These are phyloP conservation scores for Psephotus haematonotus DNA, from an alignment of 2,113 vertebrate species.

Conservation along the genomic window DNA sequence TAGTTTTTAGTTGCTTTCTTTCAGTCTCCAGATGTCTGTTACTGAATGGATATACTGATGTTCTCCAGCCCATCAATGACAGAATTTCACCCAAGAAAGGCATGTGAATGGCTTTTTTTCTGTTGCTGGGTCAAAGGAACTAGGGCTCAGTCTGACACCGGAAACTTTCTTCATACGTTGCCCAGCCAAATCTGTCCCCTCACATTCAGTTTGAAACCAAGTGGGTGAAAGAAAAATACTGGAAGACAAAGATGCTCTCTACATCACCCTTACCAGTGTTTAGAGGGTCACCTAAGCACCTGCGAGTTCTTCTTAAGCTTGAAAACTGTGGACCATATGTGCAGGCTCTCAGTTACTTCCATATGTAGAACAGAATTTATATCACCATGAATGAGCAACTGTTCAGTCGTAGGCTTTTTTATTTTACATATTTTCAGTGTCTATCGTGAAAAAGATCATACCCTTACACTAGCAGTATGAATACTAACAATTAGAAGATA, in stretches of 20 bases:
- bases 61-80: background rate
- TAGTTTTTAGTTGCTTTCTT: background rate
- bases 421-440: background rate
- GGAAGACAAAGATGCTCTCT: background rate
- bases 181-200: background rate
- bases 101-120: background rate
- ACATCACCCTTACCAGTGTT: background rate
- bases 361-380: background rate
- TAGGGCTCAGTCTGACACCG: rapidly evolving
- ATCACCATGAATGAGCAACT: background rate
- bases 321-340: background rate
- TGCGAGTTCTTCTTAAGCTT: background rate
- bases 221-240: background rate
- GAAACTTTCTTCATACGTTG: background rate
- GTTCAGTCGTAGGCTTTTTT: background rate
- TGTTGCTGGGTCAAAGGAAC: background rate
- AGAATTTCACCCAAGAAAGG: background rate
- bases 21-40: background rate
- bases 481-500: conserved; percentile 62
- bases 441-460: conserved; percentile 51
- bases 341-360: background rate
- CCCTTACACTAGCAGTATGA: conserved; percentile 4
- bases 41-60: background rate
- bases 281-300: background rate
- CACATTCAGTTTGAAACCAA: background rate